Evolutionary conservation across 2,888 invertebrate genomes (phyloP), one percentile per base, ranked within the genome.

Genomic region (Volucella zonaria): DNA sequence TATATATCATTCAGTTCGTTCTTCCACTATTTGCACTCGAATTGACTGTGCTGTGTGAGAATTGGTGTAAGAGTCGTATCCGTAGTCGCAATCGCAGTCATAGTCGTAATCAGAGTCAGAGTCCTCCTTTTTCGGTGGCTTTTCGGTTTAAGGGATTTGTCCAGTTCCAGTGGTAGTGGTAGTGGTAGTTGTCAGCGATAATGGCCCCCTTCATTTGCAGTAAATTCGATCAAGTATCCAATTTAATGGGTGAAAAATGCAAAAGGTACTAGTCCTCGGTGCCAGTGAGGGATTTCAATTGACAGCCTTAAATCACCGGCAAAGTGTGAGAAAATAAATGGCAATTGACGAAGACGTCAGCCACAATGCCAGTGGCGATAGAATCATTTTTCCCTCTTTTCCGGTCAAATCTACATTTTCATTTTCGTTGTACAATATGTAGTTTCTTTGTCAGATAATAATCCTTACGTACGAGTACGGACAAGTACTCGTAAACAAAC

Each of bases 171-270:
- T 75, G 62, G 59, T 11, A 40, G 64, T 45, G 51, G 43, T 54
- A 71, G 81, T 75, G 62, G 59, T 11, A 40, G 64, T 45, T 58
- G 43, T 54, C 61, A 68, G 75, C 76, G 70, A 64, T 76, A 70
- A 11, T 18, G 56, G 64, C 68, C 59, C 43, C 59, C 9, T 14
- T 59, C 59, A 59, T 66, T 54, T 70, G 9, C 8, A 64, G n/a
- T 14, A 38, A 8, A 70, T 68, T 68, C 73, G 66, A 82, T 78
- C 56, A 38, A 51, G 15, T 52, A 77, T 62, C 42, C 71, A 77
- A 61, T 82, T 73, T 71, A 77, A 82, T 82, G 82, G 71, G 66
- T 82, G 77, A 75, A 83, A 79, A 83, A 83, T 83, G 68, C 23
- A 83, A 79, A 75, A 58, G 18, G 61, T 56, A 45, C 12, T 43